phyloP scores from a whole-genome alignment of 2,113 vertebrate species.

The Ahaetulla prasina region DNA sequence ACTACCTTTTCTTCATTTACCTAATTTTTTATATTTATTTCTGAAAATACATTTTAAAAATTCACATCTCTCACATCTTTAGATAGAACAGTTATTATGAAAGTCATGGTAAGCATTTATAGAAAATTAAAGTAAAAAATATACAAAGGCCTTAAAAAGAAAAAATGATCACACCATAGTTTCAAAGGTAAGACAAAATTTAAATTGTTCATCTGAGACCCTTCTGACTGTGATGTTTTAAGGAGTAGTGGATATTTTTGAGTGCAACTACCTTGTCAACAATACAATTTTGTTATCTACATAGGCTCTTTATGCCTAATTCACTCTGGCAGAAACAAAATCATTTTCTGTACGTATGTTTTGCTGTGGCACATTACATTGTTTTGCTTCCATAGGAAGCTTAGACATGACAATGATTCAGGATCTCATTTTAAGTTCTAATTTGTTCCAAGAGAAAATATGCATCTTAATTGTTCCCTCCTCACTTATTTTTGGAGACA shows the following conservation, averaged over 20 bases:
- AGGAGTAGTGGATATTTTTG: neutral
- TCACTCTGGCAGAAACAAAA: neutral
- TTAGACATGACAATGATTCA: neutral
- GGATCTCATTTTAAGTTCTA: neutral
- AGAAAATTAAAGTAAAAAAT: neutral
- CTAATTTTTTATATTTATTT: neutral
- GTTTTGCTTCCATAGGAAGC: neutral
- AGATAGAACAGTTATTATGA: neutral
- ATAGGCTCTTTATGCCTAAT: neutral
- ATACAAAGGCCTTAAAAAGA: neutral
- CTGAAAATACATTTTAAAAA: neutral
- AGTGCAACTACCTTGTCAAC: neutral
- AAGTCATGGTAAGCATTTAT: neutral
- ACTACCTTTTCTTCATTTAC: neutral
- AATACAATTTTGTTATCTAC: neutral
- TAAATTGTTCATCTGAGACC: neutral
- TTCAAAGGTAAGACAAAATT: neutral
- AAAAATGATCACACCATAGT: neutral
- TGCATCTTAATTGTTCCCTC: neutral
- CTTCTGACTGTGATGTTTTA: neutral
- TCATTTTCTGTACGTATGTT: neutral
- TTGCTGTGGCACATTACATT: neutral
- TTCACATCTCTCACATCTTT: neutral
- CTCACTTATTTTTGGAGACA: neutral
- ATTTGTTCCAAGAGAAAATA: neutral